Conservation (phyloP, 2,797 vertebrate species). For the Bryconaethiops microstoma region DNA sequence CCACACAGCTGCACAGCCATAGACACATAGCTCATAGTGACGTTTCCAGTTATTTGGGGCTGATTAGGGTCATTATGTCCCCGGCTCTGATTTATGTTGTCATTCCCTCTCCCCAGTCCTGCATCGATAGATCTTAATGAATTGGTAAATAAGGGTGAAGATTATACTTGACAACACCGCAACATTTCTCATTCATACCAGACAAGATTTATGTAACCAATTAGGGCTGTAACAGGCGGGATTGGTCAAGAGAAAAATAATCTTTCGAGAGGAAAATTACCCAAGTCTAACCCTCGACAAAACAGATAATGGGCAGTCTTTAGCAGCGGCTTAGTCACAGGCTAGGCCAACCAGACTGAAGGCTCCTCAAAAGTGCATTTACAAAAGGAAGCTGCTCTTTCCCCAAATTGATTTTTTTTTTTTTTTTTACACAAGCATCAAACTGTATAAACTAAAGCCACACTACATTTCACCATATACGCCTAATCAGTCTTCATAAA, state of each 20-base stretch:
- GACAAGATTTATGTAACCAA: slow-evolving; percentile 99
- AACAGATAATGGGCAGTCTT: slow-evolving; percentile 93
- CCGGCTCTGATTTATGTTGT: slow-evolving; percentile 99
- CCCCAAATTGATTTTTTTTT: slow-evolving; percentile 55
- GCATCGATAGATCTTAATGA: slow-evolving; percentile 99
- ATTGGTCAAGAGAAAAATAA: slow-evolving; percentile 96
- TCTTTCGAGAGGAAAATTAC: slow-evolving; percentile 97
- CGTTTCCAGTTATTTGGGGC: slow-evolving; percentile 99
- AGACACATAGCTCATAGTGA: slow-evolving; percentile 99
- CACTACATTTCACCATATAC: slow-evolving; percentile 40
- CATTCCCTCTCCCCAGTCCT: slow-evolving; percentile 96
- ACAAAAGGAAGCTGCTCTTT: slow-evolving; percentile 49
- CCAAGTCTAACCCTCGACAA: slow-evolving; percentile 91
- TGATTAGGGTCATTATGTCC: slow-evolving; percentile 99
- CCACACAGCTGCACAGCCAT: slow-evolving; percentile 82
- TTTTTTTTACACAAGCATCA: slow-evolving; percentile 52
- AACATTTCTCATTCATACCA: slow-evolving; percentile 99
- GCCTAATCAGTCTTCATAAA: slow-evolving; percentile 56
- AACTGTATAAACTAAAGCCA: slow-evolving; percentile 12
- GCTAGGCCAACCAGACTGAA: slow-evolving; percentile 58
- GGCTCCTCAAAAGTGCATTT: slow-evolving; percentile 50
- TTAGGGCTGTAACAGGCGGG: slow-evolving; percentile 96
- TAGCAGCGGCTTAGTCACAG: slow-evolving; percentile 86
- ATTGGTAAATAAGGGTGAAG: slow-evolving; percentile 99
- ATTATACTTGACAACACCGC: slow-evolving; percentile 99